These are phyloP conservation scores for Pteropus rufus DNA, from an alignment of 2,797 vertebrate species.

Conservation along the genomic window DNA sequence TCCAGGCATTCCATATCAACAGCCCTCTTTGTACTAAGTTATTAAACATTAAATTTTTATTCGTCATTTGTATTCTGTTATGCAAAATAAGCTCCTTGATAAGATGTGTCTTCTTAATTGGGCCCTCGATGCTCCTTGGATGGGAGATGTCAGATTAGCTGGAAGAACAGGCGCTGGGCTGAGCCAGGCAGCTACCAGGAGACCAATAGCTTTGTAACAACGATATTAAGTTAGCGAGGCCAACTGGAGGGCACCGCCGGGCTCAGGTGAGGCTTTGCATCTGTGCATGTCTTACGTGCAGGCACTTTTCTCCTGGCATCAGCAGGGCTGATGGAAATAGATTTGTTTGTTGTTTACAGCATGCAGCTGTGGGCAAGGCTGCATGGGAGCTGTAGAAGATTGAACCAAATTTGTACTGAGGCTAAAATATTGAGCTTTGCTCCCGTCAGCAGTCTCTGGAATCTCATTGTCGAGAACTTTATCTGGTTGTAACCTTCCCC, in stretches of 20 bases:
- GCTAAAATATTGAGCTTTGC: constrained; percentile 89
- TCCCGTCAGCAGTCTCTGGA: constrained; percentile 87
- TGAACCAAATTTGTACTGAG: constrained; percentile 89
- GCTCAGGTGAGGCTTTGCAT: constrained; percentile 95
- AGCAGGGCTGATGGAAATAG: constrained; percentile 89
- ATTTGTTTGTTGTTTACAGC: constrained; percentile 93
- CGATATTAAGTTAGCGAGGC: constrained; percentile 89
- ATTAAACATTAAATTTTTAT: constrained; percentile 94
- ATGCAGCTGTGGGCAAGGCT: constrained; percentile 93
- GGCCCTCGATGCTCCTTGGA: constrained; percentile 94
- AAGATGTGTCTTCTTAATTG: constrained; percentile 96
- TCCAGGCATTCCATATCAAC: constrained; percentile 90
- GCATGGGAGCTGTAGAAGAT: constrained; percentile 91
- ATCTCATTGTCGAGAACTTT: constrained; percentile 91
- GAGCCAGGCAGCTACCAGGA: constrained; percentile 87
- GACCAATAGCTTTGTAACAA: constrained; percentile 91
- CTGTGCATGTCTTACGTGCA: constrained; percentile 89
- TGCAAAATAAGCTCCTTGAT: constrained; percentile 96
- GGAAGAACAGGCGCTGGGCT: constrained; percentile 86
- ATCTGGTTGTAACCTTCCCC: constrained; percentile 88
- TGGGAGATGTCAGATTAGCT: constrained; percentile 91
- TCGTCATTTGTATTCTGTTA: constrained; percentile 93
- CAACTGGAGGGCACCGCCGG: constrained; percentile 91
- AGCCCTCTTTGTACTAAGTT: constrained; percentile 92
- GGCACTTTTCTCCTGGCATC: constrained; percentile 88